These are phyloP conservation scores for Miniopterus natalensis DNA, from an alignment of 2,113 vertebrate species.

Conservation along the genomic window DNA sequence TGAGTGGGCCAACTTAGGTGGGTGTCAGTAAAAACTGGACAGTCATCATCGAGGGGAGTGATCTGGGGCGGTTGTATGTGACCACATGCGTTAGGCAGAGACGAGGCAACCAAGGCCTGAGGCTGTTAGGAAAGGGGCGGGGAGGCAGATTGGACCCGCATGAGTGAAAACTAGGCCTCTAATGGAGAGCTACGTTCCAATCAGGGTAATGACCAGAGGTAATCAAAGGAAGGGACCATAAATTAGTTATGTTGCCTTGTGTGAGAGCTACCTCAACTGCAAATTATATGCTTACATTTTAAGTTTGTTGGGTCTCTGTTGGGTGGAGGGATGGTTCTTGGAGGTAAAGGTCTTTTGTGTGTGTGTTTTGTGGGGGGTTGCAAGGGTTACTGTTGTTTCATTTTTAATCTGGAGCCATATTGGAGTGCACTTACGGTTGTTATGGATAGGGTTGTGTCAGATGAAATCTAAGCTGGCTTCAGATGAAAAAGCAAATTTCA, in stretches of 20 bases:
- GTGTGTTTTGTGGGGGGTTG: too few relatives aligned
- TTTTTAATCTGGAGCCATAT: conserved; percentile 82
- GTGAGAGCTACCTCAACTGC: conserved; percentile 82
- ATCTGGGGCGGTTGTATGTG: conserved; percentile 52
- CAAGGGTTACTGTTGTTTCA: neutral
- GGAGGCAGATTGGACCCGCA: conserved; percentile 72
- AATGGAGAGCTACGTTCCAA: conserved; percentile 85
- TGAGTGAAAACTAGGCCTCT: conserved; percentile 79
- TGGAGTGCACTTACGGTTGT: conserved; percentile 82
- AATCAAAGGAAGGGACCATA: conserved; percentile 86
- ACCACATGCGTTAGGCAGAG: conserved; percentile 50
- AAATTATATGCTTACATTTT: conserved; percentile 88
- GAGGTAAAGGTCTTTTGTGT: neutral
- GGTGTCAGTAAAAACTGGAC: conserved; percentile 76
- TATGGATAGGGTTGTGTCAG: conserved; percentile 77
- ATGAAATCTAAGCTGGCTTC: conserved; percentile 83
- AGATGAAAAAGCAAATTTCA: conserved; percentile 80
- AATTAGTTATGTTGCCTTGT: conserved; percentile 55
- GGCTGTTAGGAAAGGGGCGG: neutral
- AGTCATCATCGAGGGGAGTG: conserved; percentile 65
- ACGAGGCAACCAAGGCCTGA: neutral
- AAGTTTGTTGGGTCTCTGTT: conserved; percentile 55
- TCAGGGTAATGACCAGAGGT: conserved; percentile 84
- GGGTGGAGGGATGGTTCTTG: neutral
- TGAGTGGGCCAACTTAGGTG: conserved; percentile 65